Base-by-base conservation (phyloP, 2,888 invertebrate species). In the Erynnis tages region DNA sequence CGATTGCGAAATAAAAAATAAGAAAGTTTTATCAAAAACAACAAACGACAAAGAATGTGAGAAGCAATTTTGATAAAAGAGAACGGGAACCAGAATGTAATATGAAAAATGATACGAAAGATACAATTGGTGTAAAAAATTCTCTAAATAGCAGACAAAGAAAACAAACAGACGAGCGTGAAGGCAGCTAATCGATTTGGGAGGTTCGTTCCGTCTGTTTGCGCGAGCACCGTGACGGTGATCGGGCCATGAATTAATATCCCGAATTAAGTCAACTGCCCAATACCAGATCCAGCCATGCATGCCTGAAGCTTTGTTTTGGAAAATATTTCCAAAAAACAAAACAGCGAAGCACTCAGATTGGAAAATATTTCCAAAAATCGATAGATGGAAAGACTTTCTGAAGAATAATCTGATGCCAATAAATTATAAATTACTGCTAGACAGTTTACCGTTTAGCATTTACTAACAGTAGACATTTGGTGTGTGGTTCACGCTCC, bases 161-260 rank as follows among this genome's bases (percentile, higher is more conserved):
- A 50, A 57, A 54, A 57, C 63, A 57, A 60, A 57, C 54, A 46
- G 71, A 71, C 73, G 71, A 56, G 55, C 71, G 69, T 69, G 63
- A 56, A 58, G 54, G 60, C 56, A 55, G 47, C 58, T 50, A 68
- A 69, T 71, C 66, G 65, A 72, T 73, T 69, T 49, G 50, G 35
- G 32, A 45, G 38, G 60, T 73, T 66, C 65, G 70, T 69, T 71
- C 64, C 67, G 62, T 67, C 60, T 52, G 53, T 56, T 66, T 59
- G 48, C 46, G 59, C 45, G 57, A 61, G 56, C 56, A 47, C 61
- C 67, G 70, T 69, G 65, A 65, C 64, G 58, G 55, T 56, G 17
- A 30, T 32, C 54, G 41, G 54, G 37, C 55, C 47, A 55, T 54
- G 55, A 54, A 59, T 56, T 53, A 47, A 56, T 57, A 41, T 50